Conservation (phyloP, 2,113 vertebrate genomes). For the Calcarius ornatus region DNA sequence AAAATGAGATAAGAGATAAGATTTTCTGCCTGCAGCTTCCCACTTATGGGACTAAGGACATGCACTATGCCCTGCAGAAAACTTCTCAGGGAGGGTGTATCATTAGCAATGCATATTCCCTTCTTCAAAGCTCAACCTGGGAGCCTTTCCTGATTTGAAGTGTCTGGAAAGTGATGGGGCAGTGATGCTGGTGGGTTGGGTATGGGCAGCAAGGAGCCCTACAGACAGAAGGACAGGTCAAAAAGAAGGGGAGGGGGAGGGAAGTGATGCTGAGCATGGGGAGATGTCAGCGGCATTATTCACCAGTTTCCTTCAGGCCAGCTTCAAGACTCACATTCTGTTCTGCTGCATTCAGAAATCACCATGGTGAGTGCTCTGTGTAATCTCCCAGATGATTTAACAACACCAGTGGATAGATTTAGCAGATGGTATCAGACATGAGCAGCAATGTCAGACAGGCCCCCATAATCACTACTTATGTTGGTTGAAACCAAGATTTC, state of each 20-base stretch:
- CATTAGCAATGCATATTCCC: not conserved
- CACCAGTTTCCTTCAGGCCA: constrained; percentile 5
- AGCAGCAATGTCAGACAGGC: not conserved
- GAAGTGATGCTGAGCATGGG: not conserved
- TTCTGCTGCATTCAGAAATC: not conserved
- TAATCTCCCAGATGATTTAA: not conserved
- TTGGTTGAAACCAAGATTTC: not conserved
- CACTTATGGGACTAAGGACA: fast-evolving
- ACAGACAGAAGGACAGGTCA: constrained; percentile 26
- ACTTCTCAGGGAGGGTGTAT: not conserved
- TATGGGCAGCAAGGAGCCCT: not conserved
- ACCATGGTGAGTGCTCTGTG: not conserved
- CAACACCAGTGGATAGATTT: not conserved
- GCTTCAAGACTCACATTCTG: not conserved
- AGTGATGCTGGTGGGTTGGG: not conserved
- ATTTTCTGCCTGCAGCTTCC: constrained; percentile 7
- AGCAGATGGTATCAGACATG: constrained; percentile 2
- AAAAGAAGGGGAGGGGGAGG: not conserved
- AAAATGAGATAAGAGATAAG: not conserved
- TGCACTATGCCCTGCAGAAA: not conserved
- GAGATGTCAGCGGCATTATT: constrained; percentile 38
- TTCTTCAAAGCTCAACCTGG: not conserved
- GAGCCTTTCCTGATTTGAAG: not conserved
- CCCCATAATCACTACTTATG: not conserved
- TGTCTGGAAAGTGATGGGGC: not conserved